A percentile compares a stretch with the other conserved stretches of the same genome.
Conservation (phyloP, 2,113 vertebrate genomes). For the Macrotis lagotis region DNA sequence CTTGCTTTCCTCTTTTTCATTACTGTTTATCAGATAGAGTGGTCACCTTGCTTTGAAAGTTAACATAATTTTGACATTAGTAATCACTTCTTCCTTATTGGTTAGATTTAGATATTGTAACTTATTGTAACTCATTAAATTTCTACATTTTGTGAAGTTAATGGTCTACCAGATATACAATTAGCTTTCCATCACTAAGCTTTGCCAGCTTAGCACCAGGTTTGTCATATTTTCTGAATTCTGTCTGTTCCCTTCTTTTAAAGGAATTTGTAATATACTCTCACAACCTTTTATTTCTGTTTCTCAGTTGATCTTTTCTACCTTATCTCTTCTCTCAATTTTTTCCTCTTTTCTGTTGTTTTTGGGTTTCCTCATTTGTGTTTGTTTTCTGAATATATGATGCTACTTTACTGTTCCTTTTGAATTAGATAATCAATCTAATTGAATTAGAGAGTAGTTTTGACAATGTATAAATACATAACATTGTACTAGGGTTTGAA, state of each 20-base stretch:
- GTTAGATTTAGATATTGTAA: not conserved
- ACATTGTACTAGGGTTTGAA: not conserved
- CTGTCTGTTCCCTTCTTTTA: not conserved
- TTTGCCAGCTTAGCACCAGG: not conserved
- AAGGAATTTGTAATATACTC: not conserved
- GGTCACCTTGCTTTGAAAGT: not conserved
- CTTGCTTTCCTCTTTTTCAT: not conserved
- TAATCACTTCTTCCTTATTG: not conserved
- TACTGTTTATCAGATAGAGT: not conserved
- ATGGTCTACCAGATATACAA: not conserved
- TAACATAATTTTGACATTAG: not conserved
- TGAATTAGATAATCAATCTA: not conserved
- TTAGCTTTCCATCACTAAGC: not conserved
- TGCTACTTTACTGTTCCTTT: not conserved
- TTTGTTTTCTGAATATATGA: not conserved
- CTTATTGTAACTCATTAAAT: no score
- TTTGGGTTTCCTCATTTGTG: not conserved
- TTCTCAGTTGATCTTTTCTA: not conserved
- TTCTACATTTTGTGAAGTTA: not conserved
- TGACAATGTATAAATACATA: not conserved
- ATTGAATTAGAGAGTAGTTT: no score
- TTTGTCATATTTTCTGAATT: not conserved
- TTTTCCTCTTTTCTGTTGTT: not conserved
- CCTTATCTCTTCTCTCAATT: not conserved
- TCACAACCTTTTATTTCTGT: not conserved